Conservation (phyloP, 2,888 invertebrate genomes). For the Rhamphomyia laevipes region DNA sequence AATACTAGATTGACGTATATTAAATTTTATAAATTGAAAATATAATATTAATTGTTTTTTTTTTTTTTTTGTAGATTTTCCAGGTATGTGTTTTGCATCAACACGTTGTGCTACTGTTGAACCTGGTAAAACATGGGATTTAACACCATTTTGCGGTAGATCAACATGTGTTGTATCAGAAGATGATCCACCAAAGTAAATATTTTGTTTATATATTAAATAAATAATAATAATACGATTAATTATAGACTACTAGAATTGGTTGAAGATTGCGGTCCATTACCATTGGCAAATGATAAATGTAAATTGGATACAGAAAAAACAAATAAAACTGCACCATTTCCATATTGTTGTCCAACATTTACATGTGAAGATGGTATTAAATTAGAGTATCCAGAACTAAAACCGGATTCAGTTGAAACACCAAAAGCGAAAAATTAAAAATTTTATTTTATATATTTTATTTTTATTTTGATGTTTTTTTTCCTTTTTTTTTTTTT, state of each 20-base stretch:
- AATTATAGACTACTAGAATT: slow-evolving; percentile 48
- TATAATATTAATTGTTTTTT: neutral
- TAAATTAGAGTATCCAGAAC: slow-evolving; percentile 75
- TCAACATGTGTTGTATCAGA: slow-evolving; percentile 75
- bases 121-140: slow-evolving; percentile 73
- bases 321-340: slow-evolving; percentile 79
- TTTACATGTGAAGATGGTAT: slow-evolving; percentile 80
- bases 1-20: too few species aligned
- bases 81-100: slow-evolving; percentile 83
- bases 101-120: slow-evolving; percentile 81
- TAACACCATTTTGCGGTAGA: slow-evolving; percentile 83
- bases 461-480: neutral
- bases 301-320: slow-evolving; percentile 77
- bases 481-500: too few species aligned
- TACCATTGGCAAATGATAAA: slow-evolving; percentile 75
- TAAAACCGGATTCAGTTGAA: slow-evolving; percentile 24
- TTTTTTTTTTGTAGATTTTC: slow-evolving; percentile 52
- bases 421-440: neutral
- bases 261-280: slow-evolving; percentile 81
- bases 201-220: neutral
- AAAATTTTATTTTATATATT: neutral
- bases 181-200: slow-evolving; percentile 49
- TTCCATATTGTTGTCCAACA: slow-evolving; percentile 75
- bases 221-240: neutral
- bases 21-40: too few species aligned